Evolutionary conservation across 2,888 invertebrate species (phyloP), one percentile per base, ranked within the genome.

Genomic region (Nematopogon swammerdamellus): DNA sequence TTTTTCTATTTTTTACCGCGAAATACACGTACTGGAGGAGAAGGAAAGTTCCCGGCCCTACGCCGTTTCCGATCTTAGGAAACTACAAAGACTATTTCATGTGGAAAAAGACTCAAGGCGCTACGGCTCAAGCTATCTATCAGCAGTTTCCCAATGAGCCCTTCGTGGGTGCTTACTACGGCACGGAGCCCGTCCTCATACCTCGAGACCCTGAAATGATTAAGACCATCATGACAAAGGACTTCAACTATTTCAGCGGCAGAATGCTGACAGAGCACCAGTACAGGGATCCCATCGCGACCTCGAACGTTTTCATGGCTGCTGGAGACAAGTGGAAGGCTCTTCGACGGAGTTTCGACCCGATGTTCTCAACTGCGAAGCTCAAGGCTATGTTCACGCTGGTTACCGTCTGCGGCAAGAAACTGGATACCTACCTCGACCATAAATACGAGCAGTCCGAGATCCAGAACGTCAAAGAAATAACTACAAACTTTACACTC

Each of bases 171-270:
- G 30, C 30, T 14, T 46, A 46, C 25, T 46, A 11, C 3, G 18
- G 17, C 14, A 49, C 25, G 14, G 25, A 49, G 19, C 45, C 45
- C 1, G 29, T 45, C 18, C 47, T 51, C 18, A 16, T 49, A 16
- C n/a, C 48, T 8, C 18, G 44, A 18, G 51, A 51, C 30, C 51
- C 51, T 3, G 52, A 49, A 44, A 49, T 51, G 44, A 46, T 51
- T 18, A 51, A 50, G 19, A 18, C 19, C 6, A 42, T 51, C 18
- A 46, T 51, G 20, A 30, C 50, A 29, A 51, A 51, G 44, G 50
- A 51, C 36, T 51, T 51, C 42, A 5, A 36, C 14, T 17, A 46
- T 44, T 51, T 51, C 47, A 46, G 46, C 44, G 46, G 45, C 19
- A 46, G 47, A 45, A 49, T 45, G 5, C 36, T 42, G 18, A 42